Evolutionary conservation across 2,797 vertebrate species (phyloP).

Genomic region (Stomatorhinus walkeri): DNA sequence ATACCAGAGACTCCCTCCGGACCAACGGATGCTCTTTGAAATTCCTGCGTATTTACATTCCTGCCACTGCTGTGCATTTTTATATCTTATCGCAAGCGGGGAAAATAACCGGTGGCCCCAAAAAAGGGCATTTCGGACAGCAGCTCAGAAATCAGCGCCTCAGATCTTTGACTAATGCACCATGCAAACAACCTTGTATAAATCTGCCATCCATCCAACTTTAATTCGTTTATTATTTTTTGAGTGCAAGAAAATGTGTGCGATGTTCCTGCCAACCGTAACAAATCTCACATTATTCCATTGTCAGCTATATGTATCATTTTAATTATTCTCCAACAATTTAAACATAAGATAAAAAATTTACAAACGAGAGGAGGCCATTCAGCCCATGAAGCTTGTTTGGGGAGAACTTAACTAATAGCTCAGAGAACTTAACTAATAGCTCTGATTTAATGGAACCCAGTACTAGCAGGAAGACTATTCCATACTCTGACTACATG

Average conservation of each 20-base stretch:
- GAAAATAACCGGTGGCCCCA: not conserved
- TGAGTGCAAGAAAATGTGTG: not conserved
- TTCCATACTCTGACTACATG: too few relatives aligned
- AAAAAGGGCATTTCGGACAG: not conserved
- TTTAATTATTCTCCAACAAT: not conserved
- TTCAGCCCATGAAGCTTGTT: too few relatives aligned
- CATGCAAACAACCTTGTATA: not conserved
- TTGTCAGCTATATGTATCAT: not conserved
- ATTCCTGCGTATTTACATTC: not conserved
- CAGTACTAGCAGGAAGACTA: too few relatives aligned
- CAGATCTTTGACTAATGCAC: constrained; percentile 1
- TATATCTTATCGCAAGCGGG: not conserved
- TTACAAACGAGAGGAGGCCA: too few relatives aligned
- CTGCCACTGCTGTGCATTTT: not conserved
- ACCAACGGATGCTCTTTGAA: not conserved
- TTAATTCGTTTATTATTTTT: not conserved
- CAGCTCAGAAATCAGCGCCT: not conserved
- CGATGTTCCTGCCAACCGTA: not conserved
- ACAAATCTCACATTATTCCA: not conserved
- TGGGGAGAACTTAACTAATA: too few relatives aligned
- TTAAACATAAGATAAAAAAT: not conserved
- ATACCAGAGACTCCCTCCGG: not conserved
- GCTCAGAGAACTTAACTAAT: too few relatives aligned
- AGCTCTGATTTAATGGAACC: too few relatives aligned
- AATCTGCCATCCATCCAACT: not conserved